Evolutionary conservation across 2,113 vertebrate genomes (phyloP).

Genomic region (Erpornis zantholeuca): DNA sequence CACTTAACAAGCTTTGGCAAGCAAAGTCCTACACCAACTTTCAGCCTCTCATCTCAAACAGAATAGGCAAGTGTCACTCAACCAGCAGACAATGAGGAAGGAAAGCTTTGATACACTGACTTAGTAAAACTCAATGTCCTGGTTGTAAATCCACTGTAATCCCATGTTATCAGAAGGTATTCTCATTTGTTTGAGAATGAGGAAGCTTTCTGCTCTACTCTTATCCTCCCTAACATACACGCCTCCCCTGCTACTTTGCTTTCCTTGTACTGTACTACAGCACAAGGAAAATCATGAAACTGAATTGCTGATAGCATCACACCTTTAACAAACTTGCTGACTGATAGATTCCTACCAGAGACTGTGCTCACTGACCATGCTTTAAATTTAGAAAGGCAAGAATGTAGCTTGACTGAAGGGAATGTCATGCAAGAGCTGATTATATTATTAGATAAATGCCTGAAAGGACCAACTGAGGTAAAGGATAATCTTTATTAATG

Average conservation of each 20-base stretch:
- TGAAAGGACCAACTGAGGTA: neutral
- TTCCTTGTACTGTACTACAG: neutral
- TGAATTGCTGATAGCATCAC: neutral
- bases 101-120: neutral
- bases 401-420: neutral
- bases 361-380: neutral
- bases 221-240: neutral
- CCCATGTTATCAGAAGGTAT: slow-evolving; percentile 6
- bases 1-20: neutral
- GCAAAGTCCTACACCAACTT: neutral
- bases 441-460: neutral
- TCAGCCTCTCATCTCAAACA: neutral
- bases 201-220: neutral
- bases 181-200: neutral
- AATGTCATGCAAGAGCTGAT: slow-evolving; percentile 21
- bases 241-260: neutral
- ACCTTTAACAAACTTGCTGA: neutral
- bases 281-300: neutral
- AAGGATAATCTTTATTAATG: slow-evolving; percentile 12
- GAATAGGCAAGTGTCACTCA: neutral
- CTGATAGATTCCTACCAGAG: neutral
- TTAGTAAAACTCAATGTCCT: neutral
- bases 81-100: neutral
- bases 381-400: slow-evolving; percentile 5
- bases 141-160: slow-evolving; percentile 25